Evolutionary conservation across 1,140 invertebrate genomes (phyloP).

Genomic region (Anthonomus grandis): DNA sequence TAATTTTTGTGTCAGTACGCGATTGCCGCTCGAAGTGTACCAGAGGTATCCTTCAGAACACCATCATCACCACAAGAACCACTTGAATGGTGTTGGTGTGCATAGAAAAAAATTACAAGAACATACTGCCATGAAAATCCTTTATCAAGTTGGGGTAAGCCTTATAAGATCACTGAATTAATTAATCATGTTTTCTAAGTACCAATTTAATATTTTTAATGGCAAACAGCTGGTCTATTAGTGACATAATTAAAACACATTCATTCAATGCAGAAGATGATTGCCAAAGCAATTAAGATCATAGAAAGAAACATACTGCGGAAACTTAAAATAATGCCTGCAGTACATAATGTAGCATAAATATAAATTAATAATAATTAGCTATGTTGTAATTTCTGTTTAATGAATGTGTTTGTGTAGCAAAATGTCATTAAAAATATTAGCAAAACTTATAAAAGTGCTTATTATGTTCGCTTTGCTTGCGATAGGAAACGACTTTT

Average conservation of each 20-base stretch:
- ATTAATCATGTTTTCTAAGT: no score
- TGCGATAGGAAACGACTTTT: no score
- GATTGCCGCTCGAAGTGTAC: conserved; percentile 42
- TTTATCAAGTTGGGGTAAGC: conserved; percentile 47
- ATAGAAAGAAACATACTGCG: background rate
- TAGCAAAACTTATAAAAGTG: no score
- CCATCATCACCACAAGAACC: conserved; percentile 34
- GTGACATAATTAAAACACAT: no score
- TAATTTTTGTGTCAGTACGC: conserved; percentile 30
- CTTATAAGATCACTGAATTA: no score
- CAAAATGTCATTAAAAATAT: background rate
- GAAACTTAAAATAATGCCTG: conserved; percentile 14
- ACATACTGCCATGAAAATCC: conserved; percentile 30
- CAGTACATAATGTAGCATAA: conserved; percentile 4
- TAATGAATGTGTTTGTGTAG: conserved; percentile 3
- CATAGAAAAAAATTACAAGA: conserved; percentile 34
- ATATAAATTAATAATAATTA: conserved; percentile 14
- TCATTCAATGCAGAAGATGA: no score
- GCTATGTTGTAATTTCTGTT: conserved; percentile 12
- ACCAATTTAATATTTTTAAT: no score
- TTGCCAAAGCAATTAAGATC: no score
- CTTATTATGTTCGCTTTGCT: no score
- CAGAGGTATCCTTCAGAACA: conserved; percentile 39
- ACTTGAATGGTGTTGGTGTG: conserved; percentile 27
- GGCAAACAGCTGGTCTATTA: no score